Conservation (phyloP, 2,113 vertebrate genomes). For the Polypterus senegalus region DNA sequence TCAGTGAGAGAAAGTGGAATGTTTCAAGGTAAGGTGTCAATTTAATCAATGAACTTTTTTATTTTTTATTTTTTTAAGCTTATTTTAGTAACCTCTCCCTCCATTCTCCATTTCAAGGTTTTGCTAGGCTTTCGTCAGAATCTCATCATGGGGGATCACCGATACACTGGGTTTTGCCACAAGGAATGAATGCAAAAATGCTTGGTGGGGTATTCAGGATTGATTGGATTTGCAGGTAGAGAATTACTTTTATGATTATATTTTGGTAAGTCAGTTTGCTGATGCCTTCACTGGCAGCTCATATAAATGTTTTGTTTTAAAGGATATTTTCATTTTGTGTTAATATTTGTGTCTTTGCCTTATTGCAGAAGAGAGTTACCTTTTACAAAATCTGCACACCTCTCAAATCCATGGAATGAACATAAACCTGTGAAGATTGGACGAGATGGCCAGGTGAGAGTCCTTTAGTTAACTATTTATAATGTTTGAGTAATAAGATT, state of each 20-base stretch:
- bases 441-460: slow-evolving; percentile 85
- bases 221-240: slow-evolving; percentile 96
- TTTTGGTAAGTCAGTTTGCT: no score
- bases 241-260: no score
- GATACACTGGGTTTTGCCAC: slow-evolving; percentile 95
- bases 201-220: slow-evolving; percentile 96
- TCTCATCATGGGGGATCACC: slow-evolving; percentile 94
- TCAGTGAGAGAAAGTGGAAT: slow-evolving; percentile 97
- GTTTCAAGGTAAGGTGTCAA: slow-evolving; percentile 78
- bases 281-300: no score
- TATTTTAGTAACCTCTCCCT: slow-evolving; percentile 14
- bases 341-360: slow-evolving; percentile 1
- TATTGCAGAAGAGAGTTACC: slow-evolving; percentile 78
- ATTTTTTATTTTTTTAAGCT: slow-evolving; percentile 9
- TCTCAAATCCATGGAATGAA: slow-evolving; percentile 95
- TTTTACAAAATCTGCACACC: slow-evolving; percentile 89
- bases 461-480: neutral
- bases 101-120: slow-evolving; percentile 49
- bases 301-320: no score
- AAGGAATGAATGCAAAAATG: slow-evolving; percentile 98
- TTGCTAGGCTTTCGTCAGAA: slow-evolving; percentile 84
- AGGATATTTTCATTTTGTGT: neutral
- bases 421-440: slow-evolving; percentile 96
- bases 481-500: no score
- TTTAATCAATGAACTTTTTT: slow-evolving; percentile 7